These are phyloP conservation scores for Bombus cullumanus DNA, from an alignment of 1,140 invertebrate genomes.

Conservation along the genomic window DNA sequence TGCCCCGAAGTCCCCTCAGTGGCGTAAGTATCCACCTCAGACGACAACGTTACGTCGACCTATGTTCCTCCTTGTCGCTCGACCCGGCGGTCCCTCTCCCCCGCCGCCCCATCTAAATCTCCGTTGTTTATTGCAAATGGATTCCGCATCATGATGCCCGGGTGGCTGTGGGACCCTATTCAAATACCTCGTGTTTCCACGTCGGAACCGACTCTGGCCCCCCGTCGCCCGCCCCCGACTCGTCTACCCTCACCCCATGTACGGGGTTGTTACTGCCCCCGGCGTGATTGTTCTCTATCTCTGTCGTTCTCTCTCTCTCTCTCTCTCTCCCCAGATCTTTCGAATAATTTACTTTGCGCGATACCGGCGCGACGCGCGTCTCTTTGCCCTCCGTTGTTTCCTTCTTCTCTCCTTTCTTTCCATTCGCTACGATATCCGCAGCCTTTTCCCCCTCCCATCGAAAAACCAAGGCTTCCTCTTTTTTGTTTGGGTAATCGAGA, in stretches of 20 bases:
- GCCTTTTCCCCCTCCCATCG: too few species aligned
- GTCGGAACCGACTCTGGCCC: conserved; percentile 59
- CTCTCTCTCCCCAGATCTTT: conserved; percentile 64
- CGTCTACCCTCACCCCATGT: conserved; percentile 19
- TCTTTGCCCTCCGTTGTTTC: conserved; percentile 28
- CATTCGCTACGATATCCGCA: neutral
- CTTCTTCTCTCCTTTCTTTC: neutral
- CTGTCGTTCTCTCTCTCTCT: neutral
- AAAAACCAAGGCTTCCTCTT: conserved; percentile 1
- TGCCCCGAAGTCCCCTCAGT: conserved; percentile 75
- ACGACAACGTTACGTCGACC: conserved; percentile 67
- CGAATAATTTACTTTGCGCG: conserved; percentile 76
- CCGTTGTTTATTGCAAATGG: conserved; percentile 83
- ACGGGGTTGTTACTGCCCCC: conserved; percentile 74
- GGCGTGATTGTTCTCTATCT: conserved; percentile 72
- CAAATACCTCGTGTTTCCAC: conserved; percentile 77
- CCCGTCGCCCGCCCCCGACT: conserved; percentile 7
- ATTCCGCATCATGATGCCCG: conserved; percentile 80
- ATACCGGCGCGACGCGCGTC: conserved; percentile 58
- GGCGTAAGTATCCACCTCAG: conserved; percentile 78
- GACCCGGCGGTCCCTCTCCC: neutral
- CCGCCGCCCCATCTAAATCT: conserved; percentile 74
- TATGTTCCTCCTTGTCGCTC: conserved; percentile 34
- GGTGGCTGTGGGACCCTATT: conserved; percentile 76
- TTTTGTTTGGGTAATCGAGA: conserved; percentile 73